Conservation (phyloP, 2,113 vertebrate species). For the Hypomesus transpacificus region DNA sequence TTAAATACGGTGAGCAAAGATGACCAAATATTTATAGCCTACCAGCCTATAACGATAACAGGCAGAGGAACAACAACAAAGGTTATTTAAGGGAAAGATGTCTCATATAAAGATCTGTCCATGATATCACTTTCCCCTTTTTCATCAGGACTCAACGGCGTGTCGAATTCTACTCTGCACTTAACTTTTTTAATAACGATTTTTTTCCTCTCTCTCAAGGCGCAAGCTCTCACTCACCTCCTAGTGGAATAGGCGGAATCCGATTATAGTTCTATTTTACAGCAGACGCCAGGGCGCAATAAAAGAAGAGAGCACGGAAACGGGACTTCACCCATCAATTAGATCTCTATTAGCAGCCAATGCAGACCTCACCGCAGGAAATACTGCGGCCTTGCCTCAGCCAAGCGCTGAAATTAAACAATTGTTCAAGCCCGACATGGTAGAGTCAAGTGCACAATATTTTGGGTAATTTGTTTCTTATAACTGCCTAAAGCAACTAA, state of each 20-base stretch:
- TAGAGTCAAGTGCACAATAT: slow-evolving; percentile 72
- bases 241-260: slow-evolving; percentile 95
- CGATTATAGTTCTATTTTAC: slow-evolving; percentile 98
- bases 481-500: background rate
- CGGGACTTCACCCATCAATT: slow-evolving; percentile 98
- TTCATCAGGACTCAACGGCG: slow-evolving; percentile 70
- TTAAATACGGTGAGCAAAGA: no score
- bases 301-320: slow-evolving; percentile 94
- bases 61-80: slow-evolving; percentile 7
- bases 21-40: no score
- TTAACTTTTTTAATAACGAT: slow-evolving; percentile 99
- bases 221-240: slow-evolving; percentile 89
- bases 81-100: slow-evolving; percentile 29
- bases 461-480: slow-evolving; percentile 39
- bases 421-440: slow-evolving; percentile 79
- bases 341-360: slow-evolving; percentile 99
- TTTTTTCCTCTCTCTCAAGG: slow-evolving; percentile 73
- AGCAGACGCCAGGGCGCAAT: slow-evolving; percentile 98
- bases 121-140: slow-evolving; percentile 51
- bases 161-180: slow-evolving; percentile 78
- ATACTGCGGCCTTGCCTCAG: slow-evolving; percentile 77
- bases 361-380: slow-evolving; percentile 95
- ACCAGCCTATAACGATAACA: no score
- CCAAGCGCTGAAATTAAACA: slow-evolving; percentile 79
- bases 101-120: slow-evolving; percentile 43